phyloP scores from a whole-genome alignment of 2,888 invertebrate genomes.

The Helicoverpa assulta region DNA sequence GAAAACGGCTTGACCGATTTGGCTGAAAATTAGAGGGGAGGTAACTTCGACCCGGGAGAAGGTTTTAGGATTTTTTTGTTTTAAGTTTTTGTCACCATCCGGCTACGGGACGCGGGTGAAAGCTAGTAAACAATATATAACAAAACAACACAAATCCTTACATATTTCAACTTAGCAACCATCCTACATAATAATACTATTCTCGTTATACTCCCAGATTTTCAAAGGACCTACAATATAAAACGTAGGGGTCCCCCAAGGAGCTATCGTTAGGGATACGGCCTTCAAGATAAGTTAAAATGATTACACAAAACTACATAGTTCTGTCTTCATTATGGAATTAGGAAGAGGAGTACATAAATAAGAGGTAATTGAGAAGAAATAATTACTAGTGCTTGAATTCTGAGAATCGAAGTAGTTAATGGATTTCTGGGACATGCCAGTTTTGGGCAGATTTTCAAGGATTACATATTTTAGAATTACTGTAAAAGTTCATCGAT shows the following conservation, averaged over 20 bases:
- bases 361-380: conserved; percentile 44
- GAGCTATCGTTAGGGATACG: conserved; percentile 9
- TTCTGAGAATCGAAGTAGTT: conserved; percentile 16
- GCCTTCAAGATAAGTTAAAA: conserved; percentile 42
- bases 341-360: conserved; percentile 36
- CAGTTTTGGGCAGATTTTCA: conserved; percentile 10
- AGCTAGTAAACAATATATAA: conserved; percentile 3
- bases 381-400: conserved; percentile 23
- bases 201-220: conserved; percentile 48
- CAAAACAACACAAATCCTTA: conserved; percentile 26
- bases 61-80: too few relatives aligned
- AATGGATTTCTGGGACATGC: neutral
- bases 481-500: too few relatives aligned
- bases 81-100: too few relatives aligned
- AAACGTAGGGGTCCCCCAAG: conserved; percentile 28
- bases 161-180: conserved; percentile 35
- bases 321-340: conserved; percentile 24
- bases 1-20: too few relatives aligned
- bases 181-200: conserved; percentile 32
- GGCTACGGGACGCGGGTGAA: too few relatives aligned
- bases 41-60: too few relatives aligned
- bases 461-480: neutral
- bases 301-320: conserved; percentile 30
- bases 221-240: conserved; percentile 42
- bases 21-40: too few relatives aligned